A percentile compares a stretch with the other conserved stretches of the same genome.
These are phyloP conservation scores for Nyctereutes procyonoides DNA, from an alignment of 2,113 vertebrate species.

Conservation along the genomic window DNA sequence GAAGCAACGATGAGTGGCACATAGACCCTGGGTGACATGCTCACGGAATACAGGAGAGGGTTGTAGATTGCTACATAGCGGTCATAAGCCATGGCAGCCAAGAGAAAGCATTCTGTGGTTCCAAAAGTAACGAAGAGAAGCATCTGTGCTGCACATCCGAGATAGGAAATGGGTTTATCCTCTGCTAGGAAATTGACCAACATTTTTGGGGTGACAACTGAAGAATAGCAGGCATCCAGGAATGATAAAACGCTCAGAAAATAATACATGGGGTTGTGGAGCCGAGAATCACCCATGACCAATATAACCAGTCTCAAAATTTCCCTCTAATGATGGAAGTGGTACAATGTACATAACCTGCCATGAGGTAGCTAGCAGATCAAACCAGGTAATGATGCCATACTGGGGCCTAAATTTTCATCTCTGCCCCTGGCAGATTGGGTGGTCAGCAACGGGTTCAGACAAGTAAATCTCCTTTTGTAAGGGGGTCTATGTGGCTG, in stretches of 20 bases:
- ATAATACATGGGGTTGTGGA: not conserved
- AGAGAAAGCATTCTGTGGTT: conserved; percentile 32
- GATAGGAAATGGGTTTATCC: not conserved
- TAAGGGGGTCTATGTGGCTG: not conserved
- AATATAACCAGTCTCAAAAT: not conserved
- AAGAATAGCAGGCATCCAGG: not conserved
- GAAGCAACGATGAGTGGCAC: not conserved
- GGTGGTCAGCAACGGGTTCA: not conserved
- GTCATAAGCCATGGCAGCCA: conserved; percentile 55
- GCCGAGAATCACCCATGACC: no score
- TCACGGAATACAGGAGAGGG: conserved; percentile 27
- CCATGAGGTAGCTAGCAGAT: not conserved
- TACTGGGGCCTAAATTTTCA: not conserved
- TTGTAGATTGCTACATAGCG: conserved; percentile 28
- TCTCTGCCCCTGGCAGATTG: not conserved
- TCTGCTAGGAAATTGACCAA: conserved; percentile 3
- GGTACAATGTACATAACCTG: not conserved
- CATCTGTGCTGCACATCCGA: not conserved
- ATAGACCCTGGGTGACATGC: conserved; percentile 16
- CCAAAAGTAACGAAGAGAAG: not conserved
- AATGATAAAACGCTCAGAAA: not conserved
- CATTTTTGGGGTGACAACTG: not conserved
- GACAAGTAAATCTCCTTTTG: not conserved
- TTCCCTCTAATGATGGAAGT: not conserved
- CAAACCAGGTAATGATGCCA: not conserved